phyloP scores from a whole-genome alignment of 2,888 invertebrate genomes.

The Monochamus alternatus region DNA sequence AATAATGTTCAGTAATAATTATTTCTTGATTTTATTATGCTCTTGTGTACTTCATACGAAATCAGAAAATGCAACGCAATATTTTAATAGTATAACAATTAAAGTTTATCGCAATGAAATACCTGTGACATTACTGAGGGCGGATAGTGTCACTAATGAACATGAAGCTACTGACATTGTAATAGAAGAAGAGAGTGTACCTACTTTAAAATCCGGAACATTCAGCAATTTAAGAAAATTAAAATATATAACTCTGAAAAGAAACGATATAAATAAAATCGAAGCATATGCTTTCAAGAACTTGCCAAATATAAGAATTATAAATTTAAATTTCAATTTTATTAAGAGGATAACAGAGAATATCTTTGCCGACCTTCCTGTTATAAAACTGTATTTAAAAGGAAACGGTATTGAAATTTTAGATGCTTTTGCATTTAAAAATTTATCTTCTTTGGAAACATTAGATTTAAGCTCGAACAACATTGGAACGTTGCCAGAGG shows the following conservation, averaged over 20 bases:
- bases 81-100: conserved; percentile 39
- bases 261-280: conserved; percentile 42
- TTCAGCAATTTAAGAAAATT: conserved; percentile 50
- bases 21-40: conserved; percentile 5
- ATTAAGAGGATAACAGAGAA: conserved; percentile 45
- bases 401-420: conserved; percentile 53
- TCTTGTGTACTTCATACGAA: not conserved
- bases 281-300: conserved; percentile 51
- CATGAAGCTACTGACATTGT: conserved; percentile 48
- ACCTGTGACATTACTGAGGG: conserved; percentile 38
- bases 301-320: conserved; percentile 45
- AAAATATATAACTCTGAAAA: conserved; percentile 44
- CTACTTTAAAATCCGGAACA: conserved; percentile 48
- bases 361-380: conserved; percentile 50
- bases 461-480: conserved; percentile 58
- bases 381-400: conserved; percentile 48
- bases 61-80: not conserved
- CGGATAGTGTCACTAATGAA: conserved; percentile 46
- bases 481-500: conserved; percentile 46
- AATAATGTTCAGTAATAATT: conserved; percentile 9
- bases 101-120: conserved; percentile 31
- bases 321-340: conserved; percentile 53
- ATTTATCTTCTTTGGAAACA: conserved; percentile 48
- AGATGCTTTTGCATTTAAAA: conserved; percentile 52
- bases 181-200: conserved; percentile 53